Evolutionary conservation across 2,888 invertebrate species (phyloP), one percentile per base, ranked within the genome.

Genomic region (Polia nebulosa): DNA sequence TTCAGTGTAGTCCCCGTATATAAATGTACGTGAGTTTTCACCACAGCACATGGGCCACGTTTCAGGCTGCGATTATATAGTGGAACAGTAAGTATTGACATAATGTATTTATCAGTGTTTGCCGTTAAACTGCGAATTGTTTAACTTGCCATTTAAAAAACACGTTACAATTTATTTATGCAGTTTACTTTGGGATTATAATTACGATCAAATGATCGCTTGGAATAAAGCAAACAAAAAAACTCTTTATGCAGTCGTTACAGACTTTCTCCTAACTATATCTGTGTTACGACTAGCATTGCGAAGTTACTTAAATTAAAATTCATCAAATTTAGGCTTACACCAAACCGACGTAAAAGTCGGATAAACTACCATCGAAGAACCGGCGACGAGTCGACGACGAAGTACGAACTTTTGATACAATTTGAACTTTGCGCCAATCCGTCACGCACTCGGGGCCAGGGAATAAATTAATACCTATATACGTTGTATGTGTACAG

Each of bases 341-440:
- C 58, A 53, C 49, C 34, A 45, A 75, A 69, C 66, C 53, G 52
- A 45, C 55, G 76, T 45, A 68, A 69, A 79, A 72, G 68, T 72
- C 66, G 66, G 53, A 64, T 77, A 76, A 79, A 82, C 66, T 79
- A 57, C 73, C 63, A 61, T 73, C 51, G 76, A 79, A 81, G 73
- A 68, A 34, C 39, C 61, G 56, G 39, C 65, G 73, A 56, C 67
- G 72, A 64, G 58, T 34, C 62, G 73, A 56, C 67, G 69, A 58
- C 57, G 63, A 66, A 69, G 76, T 61, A 66, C 79, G 11, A 79
- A 82, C 66, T 81, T 82, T 73, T 82, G 71, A 80, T 80, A 82
- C 69, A 77, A 81, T 82, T 82, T 77, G 66, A 80, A 82, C 69
- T 82, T 81, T 73, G 64, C 53, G 65, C 47, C 82, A 76, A 82